Evolutionary conservation across 2,888 invertebrate species (phyloP).

Genomic region (Phyto melanocephala): DNA sequence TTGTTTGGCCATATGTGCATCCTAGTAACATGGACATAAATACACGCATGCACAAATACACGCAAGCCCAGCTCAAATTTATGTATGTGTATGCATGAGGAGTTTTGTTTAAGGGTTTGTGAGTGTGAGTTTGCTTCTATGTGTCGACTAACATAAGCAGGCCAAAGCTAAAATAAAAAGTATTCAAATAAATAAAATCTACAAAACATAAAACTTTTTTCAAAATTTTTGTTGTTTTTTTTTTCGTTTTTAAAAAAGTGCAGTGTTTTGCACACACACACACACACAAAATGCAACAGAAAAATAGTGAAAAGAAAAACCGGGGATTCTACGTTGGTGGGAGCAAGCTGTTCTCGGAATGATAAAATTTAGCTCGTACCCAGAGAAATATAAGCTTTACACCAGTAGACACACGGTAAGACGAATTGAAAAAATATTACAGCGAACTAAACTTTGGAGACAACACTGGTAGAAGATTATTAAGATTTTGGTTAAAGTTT

Average conservation of each 20-base stretch:
- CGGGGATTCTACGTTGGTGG: constrained; percentile 9
- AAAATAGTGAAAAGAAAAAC: constrained; percentile 30
- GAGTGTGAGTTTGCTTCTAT: not conserved
- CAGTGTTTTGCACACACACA: constrained; percentile 38
- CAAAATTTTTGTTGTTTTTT: constrained; percentile 22
- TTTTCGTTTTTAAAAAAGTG: constrained; percentile 37
- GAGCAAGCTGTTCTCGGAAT: constrained; percentile 25
- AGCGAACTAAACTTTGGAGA: not conserved
- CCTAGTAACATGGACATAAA: constrained; percentile 21
- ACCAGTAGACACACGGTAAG: not conserved
- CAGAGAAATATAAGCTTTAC: not conserved
- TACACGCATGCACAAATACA: constrained; percentile 12
- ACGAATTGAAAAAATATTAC: constrained; percentile 22
- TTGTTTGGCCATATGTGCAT: constrained; percentile 35
- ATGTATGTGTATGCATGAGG: not conserved
- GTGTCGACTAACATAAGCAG: constrained; percentile 51
- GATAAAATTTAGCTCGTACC: constrained; percentile 58
- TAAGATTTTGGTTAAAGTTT: too few relatives aligned
- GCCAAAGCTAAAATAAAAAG: constrained; percentile 61
- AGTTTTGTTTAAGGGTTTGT: constrained; percentile 4
- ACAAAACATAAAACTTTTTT: constrained; percentile 55
- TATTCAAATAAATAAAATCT: constrained; percentile 61
- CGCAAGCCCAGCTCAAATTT: not conserved
- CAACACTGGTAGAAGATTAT: constrained; percentile 1
- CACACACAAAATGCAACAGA: constrained; percentile 44